phyloP scores from a whole-genome alignment of 1,140 invertebrate genomes.

The Mercenaria mercenaria region DNA sequence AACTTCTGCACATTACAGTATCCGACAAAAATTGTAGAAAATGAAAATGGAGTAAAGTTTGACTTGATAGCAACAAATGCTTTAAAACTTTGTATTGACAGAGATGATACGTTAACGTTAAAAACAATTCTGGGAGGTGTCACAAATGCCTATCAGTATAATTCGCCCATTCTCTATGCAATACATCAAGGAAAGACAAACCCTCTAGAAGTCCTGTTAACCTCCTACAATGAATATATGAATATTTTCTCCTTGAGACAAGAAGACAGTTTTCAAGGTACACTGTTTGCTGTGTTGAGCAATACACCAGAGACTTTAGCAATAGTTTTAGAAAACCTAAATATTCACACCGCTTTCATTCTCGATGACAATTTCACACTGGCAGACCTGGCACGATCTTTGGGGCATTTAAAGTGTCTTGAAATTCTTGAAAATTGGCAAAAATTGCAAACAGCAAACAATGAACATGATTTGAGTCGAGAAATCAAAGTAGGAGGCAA shows the following conservation, averaged over 20 bases:
- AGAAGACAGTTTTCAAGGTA: not conserved
- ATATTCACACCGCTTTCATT: not conserved
- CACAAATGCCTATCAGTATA: not conserved
- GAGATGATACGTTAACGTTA: not conserved
- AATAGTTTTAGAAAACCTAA: not conserved
- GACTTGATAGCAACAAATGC: not conserved
- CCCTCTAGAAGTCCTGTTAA: not conserved
- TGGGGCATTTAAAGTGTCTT: not conserved
- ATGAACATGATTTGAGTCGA: not conserved
- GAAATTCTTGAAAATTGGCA: slow-evolving; percentile 12
- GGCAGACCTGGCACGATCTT: not conserved
- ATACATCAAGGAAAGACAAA: slow-evolving; percentile 1
- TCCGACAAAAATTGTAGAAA: not conserved
- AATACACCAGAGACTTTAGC: not conserved
- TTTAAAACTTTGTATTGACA: not conserved
- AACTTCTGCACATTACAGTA: not conserved
- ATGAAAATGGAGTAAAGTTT: not conserved
- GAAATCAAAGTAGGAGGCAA: not conserved
- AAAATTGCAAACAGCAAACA: not conserved
- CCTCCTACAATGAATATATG: not conserved
- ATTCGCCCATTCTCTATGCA: not conserved
- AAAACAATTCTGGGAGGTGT: not conserved
- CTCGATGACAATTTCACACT: not conserved
- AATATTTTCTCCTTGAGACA: not conserved
- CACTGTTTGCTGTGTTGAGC: not conserved